Percentiles rank a stretch among this genome's conserved stretches.
Conservation (phyloP, 37 sponge, comb jelly and placozoan genomes). For the Spongia lamella region DNA sequence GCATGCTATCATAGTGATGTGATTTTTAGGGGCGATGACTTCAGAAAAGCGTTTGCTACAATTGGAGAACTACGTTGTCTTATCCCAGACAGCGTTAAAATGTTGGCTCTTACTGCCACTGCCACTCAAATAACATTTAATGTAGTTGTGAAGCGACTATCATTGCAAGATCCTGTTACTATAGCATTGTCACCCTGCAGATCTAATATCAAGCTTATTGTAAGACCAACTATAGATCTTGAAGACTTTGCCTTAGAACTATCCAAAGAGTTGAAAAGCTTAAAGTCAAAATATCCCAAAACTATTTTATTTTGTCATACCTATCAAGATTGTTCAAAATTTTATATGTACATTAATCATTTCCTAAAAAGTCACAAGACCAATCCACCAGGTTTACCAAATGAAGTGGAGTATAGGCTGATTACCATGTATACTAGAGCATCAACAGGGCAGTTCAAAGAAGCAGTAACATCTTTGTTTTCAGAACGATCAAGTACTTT, state of each 20-base stretch:
- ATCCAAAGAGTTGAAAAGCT: background rate
- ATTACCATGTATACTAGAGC: conserved; percentile 22
- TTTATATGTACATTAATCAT: no score
- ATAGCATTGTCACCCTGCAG: conserved; percentile 34
- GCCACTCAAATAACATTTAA: conserved; percentile 32
- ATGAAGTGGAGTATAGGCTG: conserved; percentile 3
- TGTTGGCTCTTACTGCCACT: conserved; percentile 40
- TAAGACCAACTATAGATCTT: background rate
- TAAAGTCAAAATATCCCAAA: background rate
- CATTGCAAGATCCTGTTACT: conserved; percentile 10
- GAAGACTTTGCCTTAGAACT: background rate
- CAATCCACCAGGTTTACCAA: conserved; percentile 16
- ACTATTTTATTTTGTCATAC: background rate
- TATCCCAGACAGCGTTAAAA: conserved; percentile 25
- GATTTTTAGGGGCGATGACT: conserved; percentile 52
- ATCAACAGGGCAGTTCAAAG: background rate
- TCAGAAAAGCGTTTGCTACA: conserved; percentile 34
- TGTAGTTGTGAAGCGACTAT: conserved; percentile 3
- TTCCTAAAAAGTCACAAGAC: background rate
- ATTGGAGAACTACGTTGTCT: conserved; percentile 41
- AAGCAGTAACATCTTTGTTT: background rate
- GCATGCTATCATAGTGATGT: no score
- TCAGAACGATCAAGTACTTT: background rate
- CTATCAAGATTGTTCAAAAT: background rate
- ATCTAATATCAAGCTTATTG: conserved; percentile 9